phyloP scores from a whole-genome alignment of 2,797 vertebrate species.

The Argyrosomus regius region DNA sequence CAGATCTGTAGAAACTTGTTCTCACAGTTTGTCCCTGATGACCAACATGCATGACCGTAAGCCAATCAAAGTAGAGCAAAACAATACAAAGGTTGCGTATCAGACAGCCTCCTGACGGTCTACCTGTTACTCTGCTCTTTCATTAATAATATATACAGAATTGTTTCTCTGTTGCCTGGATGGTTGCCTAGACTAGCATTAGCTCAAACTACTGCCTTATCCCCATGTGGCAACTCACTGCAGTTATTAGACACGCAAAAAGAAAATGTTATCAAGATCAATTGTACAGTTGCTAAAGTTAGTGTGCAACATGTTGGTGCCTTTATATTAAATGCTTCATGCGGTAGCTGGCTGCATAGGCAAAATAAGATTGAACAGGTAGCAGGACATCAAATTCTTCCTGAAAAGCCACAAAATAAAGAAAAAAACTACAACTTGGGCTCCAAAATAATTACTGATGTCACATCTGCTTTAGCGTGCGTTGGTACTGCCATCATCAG shows the following conservation, averaged over 20 bases:
- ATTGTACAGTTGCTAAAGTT: not conserved
- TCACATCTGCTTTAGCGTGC: not conserved
- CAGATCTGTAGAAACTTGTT: not conserved
- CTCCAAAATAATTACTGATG: not conserved
- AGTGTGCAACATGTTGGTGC: not conserved
- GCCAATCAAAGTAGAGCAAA: conserved; percentile 35
- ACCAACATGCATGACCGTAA: conserved; percentile 9
- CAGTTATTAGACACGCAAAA: not conserved
- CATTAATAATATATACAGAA: conserved; percentile 53
- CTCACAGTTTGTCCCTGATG: conserved; percentile 12
- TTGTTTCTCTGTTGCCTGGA: conserved; percentile 59
- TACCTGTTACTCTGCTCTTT: conserved; percentile 5
- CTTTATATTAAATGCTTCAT: not conserved
- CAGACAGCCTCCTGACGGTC: conserved; percentile 19
- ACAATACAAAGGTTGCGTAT: conserved; percentile 20
- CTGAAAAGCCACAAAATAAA: not conserved
- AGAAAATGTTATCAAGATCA: not conserved
- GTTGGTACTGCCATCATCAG: not conserved
- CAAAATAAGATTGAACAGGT: not conserved
- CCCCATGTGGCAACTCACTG: conserved; percentile 23
- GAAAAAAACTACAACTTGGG: not conserved
- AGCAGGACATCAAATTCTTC: not conserved
- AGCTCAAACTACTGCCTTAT: conserved; percentile 28
- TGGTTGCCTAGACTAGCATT: conserved; percentile 45
- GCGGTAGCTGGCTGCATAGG: not conserved